These are phyloP conservation scores for Rhabdornis inornatus DNA, from an alignment of 2,113 vertebrate genomes.

Conservation along the genomic window DNA sequence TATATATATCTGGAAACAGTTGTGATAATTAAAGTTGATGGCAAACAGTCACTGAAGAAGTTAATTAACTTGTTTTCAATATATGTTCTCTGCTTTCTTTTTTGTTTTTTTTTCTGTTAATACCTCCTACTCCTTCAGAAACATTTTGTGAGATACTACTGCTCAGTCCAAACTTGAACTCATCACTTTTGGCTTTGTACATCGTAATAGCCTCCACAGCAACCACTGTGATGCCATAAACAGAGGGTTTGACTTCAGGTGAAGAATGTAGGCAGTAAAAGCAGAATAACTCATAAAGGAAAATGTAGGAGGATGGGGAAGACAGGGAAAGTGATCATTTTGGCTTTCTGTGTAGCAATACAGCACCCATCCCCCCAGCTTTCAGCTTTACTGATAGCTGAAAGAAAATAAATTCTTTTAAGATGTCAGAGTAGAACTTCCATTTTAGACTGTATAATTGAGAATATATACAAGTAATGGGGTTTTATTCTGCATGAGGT, in stretches of 20 bases:
- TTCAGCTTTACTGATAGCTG: not conserved
- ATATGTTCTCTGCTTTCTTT: not conserved
- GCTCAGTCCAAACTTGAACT: not conserved
- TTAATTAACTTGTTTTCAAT: not conserved
- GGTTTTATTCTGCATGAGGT: not conserved
- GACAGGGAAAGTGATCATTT: constrained; percentile 31
- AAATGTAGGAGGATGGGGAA: constrained; percentile 18
- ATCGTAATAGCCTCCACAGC: not conserved
- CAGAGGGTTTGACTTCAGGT: constrained; percentile 49
- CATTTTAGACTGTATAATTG: not conserved
- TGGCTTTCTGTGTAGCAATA: not conserved
- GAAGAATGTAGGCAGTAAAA: constrained; percentile 46
- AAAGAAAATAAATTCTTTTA: not conserved
- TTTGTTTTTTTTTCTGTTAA: not conserved
- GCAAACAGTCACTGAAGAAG: not conserved
- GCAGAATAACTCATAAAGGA: constrained; percentile 6
- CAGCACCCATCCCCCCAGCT: not conserved
- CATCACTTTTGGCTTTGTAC: constrained; percentile 11
- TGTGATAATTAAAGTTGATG: not conserved
- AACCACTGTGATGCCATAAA: constrained; percentile 38
- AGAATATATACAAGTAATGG: not conserved
- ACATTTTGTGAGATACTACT: not conserved
- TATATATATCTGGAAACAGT: not conserved
- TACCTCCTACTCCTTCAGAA: not conserved
- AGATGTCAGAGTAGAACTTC: not conserved